These are phyloP conservation scores for Triops cancriformis DNA, from an alignment of 1,140 invertebrate species.

Conservation along the genomic window DNA sequence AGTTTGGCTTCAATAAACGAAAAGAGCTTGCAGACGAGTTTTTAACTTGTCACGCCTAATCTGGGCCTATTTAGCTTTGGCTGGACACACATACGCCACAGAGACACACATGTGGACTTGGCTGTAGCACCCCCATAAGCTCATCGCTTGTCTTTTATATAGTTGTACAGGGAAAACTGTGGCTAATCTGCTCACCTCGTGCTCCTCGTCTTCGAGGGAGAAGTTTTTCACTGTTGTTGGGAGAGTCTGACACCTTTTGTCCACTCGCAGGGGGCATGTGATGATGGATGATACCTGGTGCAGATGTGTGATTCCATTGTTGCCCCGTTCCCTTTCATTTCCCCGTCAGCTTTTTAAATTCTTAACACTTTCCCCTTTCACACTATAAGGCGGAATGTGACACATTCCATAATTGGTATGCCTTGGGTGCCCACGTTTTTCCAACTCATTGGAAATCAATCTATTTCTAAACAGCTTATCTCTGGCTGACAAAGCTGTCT, in stretches of 20 bases:
- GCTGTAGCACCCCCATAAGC: not conserved
- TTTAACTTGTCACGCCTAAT: not conserved
- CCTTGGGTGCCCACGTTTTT: not conserved
- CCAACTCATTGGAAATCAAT: not conserved
- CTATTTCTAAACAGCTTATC: not conserved
- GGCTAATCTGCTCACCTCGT: constrained; percentile 2
- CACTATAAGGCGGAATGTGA: not conserved
- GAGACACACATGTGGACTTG: not conserved
- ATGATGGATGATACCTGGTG: not conserved
- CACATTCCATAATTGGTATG: not conserved
- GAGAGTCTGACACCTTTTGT: not conserved
- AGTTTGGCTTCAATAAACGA: not conserved
- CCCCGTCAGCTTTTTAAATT: not conserved
- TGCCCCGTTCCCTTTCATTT: too few relatives aligned
- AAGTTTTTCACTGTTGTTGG: not conserved
- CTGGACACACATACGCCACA: too few relatives aligned
- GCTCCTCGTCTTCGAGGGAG: not conserved
- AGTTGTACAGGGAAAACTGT: not conserved
- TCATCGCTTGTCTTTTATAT: not conserved
- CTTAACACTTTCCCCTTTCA: not conserved
- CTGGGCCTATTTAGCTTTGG: not conserved
- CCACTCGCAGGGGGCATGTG: not conserved
- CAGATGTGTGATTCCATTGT: constrained; percentile 9
- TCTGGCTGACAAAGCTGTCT: not conserved
- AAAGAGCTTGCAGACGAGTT: not conserved